Conservation (phyloP, 2,797 vertebrate species). For the Hypotaenidia philippensis region DNA sequence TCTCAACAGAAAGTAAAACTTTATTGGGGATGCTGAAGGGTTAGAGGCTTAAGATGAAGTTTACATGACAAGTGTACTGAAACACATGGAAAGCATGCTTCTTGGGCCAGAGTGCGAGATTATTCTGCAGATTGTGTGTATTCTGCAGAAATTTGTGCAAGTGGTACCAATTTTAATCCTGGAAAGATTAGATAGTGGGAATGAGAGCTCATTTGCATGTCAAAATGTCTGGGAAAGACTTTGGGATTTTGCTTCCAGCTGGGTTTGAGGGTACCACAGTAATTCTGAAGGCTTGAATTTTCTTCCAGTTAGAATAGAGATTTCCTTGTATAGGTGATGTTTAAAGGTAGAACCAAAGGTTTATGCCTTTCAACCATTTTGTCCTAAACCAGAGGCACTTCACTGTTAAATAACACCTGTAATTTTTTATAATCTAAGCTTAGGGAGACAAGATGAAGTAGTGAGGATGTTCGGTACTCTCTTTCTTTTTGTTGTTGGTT, state of each 20-base stretch:
- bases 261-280: accelerated
- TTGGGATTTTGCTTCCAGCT: not conserved
- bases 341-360: not conserved
- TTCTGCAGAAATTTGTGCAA: not conserved
- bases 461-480: slow-evolving; percentile 25
- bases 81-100: not conserved
- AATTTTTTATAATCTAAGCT: not conserved
- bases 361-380: not conserved
- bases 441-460: not conserved
- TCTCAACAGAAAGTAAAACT: not conserved
- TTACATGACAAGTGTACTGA: not conserved
- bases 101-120: not conserved
- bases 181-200: not conserved
- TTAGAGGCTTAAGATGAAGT: not conserved
- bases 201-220: not conserved
- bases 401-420: not conserved
- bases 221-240: not conserved
- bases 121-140: not conserved
- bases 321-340: not conserved
- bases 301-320: not conserved
- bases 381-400: not conserved
- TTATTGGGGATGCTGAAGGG: not conserved
- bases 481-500: not conserved
- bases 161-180: not conserved
- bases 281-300: not conserved